Evolutionary conservation across 2,113 vertebrate genomes (phyloP).

Genomic region (Charina bottae): DNA sequence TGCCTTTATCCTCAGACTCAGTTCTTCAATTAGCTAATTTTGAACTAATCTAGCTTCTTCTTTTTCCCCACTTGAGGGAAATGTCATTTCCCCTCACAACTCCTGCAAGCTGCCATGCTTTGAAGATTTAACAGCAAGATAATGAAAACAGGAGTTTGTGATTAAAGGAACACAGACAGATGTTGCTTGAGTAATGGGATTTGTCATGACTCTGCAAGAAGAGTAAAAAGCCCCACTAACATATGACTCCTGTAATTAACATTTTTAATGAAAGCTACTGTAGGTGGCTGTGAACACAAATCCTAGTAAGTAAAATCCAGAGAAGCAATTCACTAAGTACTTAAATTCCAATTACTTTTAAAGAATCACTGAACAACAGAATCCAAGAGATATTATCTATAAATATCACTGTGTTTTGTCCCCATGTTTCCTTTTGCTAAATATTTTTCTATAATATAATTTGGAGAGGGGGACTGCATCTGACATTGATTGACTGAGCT

Average conservation of each 20-base stretch:
- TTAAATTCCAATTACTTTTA: constrained; percentile 55
- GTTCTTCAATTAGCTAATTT: constrained; percentile 54
- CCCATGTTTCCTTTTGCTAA: neutral
- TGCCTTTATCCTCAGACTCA: neutral
- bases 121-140: constrained; percentile 57
- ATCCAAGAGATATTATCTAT: neutral
- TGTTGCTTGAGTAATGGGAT: constrained; percentile 59
- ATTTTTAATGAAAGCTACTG: constrained; percentile 59
- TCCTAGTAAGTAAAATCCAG: constrained; percentile 57
- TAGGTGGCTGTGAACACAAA: constrained; percentile 59
- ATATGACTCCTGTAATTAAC: constrained; percentile 63
- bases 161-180: constrained; percentile 57
- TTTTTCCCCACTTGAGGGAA: constrained; percentile 36
- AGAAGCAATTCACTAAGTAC: constrained; percentile 54
- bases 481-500: neutral
- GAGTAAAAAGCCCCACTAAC: constrained; percentile 53
- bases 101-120: constrained; percentile 45
- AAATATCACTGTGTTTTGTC: constrained; percentile 5
- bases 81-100: constrained; percentile 23
- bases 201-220: constrained; percentile 57
- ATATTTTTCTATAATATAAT: neutral
- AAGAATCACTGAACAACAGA: constrained; percentile 48
- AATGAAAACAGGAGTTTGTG: constrained; percentile 55
- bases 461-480: neutral
- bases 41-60: constrained; percentile 42